Base-by-base conservation (phyloP, 2,888 invertebrate genomes). In the Zaprionus lineosus region DNA sequence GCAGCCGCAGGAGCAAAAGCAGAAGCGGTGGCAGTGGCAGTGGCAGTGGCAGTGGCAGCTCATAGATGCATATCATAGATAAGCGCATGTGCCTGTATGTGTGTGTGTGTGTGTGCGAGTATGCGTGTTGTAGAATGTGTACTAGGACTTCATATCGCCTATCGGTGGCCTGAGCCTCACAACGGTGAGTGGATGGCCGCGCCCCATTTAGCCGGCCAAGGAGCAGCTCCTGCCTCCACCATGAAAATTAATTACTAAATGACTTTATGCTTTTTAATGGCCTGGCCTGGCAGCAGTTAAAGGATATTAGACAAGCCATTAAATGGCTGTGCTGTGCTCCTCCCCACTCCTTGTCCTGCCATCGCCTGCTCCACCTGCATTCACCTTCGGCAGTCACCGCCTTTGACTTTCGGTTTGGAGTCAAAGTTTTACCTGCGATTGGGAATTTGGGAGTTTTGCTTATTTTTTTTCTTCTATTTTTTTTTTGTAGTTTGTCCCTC, bases 191-290 rank as follows among this genome's bases (percentile, higher is more conserved):
- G n/a, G 50, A 43, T n/a, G n/a, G n/a, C 41, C 43, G 47, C 34
- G 55, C 51, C 51, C 43, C 34, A 7, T 29, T 50, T 50, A 18
- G 31, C 6, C n/a, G 19, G 19, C 3, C 34, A 3, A n/a, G 14
- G 34, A 51, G 29, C 41, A 26, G 26, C 34, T 31, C 51, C 51
- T 31, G 51, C 55, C 19, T n/a, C 28, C 47, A 11, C 18, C 62
- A 84, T 81, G 70, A 74, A 81, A 81, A 81, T 81, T 81, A 81
- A 84, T 81, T 81, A 81, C 84, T 74, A 81, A 81, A 81, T 81
- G 79, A 84, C 84, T 81, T 81, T 81, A 84, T 81, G 79, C 79
- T 81, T 81, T 81, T 84, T 81, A 81, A 81, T 84, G 84, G 67
- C 60, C 65, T 82, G 67, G 48, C 61, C 59, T 41, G 82, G 84